Base-by-base conservation (phyloP, 2,797 vertebrate genomes). In the Sebastolobus altivelis region DNA sequence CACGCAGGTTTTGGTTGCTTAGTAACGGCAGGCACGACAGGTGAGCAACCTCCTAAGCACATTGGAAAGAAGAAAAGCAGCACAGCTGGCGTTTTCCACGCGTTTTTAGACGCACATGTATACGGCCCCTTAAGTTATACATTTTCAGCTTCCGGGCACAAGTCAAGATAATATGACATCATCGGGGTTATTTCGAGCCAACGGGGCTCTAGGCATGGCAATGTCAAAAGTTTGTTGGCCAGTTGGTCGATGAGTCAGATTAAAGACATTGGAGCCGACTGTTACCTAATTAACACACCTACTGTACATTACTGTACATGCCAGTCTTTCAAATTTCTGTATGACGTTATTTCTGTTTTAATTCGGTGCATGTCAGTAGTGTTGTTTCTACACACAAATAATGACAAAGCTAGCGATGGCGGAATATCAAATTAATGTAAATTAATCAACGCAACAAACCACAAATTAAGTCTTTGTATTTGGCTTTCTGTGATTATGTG, bases 401-500 rank as follows among this genome's bases (percentile, higher is more conserved):
- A 35, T 10, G 4, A 35, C 7, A 68, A 33, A 72, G 59, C 40
- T 5, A 71, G 18, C 2, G 27, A 6, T 1, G 4, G 52, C 14
- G 2, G 7, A 37, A 75, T 54, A 65, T 78, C 25, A 43, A 35
- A 82, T 61, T n/a, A 67, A 68, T 71, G 8, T 49, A 31, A 84
- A 61, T 68, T 3, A 61, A 55, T 65, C 1, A 68, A 74, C 52
- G 65, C 2, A n/a, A 43, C 54, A 58, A 72, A 40, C 35, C 22
- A 72, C 12, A 54, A 75, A 76, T 18, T 0, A 33, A 60, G 38
- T 65, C 25, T 63, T 46, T 38, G 22, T 55, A 33, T 49, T 68
- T 66, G 54, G 12, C 20, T 59, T 68, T 66, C 37, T 77, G 11
- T 73, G 62, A 69, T 71, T 37, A 22, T 65, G 22, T 31, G 46